Base-by-base conservation (phyloP, 2,888 invertebrate genomes). In the Neoaliturus tenellus region DNA sequence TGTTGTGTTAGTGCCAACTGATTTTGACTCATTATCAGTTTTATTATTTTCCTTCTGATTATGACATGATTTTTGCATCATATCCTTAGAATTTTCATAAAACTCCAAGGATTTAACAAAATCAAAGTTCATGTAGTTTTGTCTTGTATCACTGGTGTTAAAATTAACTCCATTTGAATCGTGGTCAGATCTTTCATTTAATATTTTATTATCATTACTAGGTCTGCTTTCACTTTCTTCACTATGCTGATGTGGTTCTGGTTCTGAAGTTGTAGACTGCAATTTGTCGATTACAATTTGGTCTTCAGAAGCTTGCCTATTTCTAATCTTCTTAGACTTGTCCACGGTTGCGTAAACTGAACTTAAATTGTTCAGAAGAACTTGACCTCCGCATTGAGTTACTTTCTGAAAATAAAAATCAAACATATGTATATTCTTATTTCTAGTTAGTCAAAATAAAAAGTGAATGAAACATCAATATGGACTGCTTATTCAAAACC, bases 31-130 rank as follows among this genome's bases (percentile, higher is more conserved):
- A 23, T 35, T 80, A 2, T 81, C 81, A 41, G 28, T 33, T 62
- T 51, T 81, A 31, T 75, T 62, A n/a, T 71, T 58, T n/a, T 84
- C 80, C 39, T 85, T 84, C 62, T 85, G 80, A 51, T 35, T 73
- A 25, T 93, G 92, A 8, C 93, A 93, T 5, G 93, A 92, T 88
- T 92, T 93, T 35, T 92, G 91, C 0, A 94, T 87, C 69, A 94
- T 90, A 87, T 95, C 95, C 89, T 94, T 95, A 75, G 95, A 94
- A 89, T 96, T 96, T 90, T 96, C 96, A 88, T 96, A 96, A 87
- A 95, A 93, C 89, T 95, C 94, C 73, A 96, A 90, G 0, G 95
- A 95, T 87, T 95, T 93, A 85, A 95, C 95, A 90, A 96, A 96
- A 88, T 95, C 94, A 87, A 96, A 87, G 85, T 91, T 91, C 83